Evolutionary conservation across 2,888 invertebrate genomes (phyloP), one percentile per base, ranked within the genome.

Genomic region (Tetramorium bicarinatum): DNA sequence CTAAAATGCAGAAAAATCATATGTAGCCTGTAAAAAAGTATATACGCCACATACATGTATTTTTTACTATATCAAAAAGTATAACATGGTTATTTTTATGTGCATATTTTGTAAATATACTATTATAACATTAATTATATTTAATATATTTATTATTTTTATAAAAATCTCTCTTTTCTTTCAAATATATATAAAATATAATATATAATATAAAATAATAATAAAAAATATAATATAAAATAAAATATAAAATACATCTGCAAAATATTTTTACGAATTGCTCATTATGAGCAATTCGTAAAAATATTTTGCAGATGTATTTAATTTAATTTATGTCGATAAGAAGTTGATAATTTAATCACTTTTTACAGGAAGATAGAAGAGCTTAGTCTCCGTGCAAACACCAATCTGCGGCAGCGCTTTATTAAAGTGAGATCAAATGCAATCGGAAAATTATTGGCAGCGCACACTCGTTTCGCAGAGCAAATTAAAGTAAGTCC

Each of bases 351-450:
- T 47, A 13, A 13, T 72, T 71, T 47, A 59, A 69, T 59, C 18
- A 0, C 18, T n/a, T 47, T 71, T 56, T 15, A 15, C 15, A 15
- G 56, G 56, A 59, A 34, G 18, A 1, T 13, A 52, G 34, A 8
- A 34, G 4, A 71, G 2, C 4, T 18, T 11, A 56, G n/a, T 56
- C 21, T 21, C 21, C 21, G 47, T 72, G 79, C 72, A 80, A 80
- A 80, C 56, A 49, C 8, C 21, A 71, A 71, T 79, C 72, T 71
- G 25, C 44, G 44, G 1, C 11, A 0, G 4, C 13, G 59, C 38
- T 80, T 80, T 80, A 72, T 80, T 80, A 72, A 80, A 80, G 34
- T 34, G 47, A 72, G 59, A 80, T 80, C 38, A 80, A 80, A 80
- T 49, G 79, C 59, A 72, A 80, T 80, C 72, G 72, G 38, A 11